Evolutionary conservation across 2,113 vertebrate species (phyloP).

Genomic region (Lepus europaeus): DNA sequence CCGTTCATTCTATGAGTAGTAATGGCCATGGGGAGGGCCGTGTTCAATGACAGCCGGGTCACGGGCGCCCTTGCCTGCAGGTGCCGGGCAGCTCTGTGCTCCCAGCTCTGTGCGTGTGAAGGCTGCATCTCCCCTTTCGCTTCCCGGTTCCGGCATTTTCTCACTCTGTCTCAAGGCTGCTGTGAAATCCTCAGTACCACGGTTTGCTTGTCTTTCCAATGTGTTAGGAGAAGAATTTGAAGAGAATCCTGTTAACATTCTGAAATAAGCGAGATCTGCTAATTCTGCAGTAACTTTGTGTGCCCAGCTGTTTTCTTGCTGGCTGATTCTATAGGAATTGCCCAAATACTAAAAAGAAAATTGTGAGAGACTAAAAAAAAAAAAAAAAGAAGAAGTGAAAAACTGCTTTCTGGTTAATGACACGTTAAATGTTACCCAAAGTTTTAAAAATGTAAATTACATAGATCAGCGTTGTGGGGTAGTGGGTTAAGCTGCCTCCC

Average conservation of each 20-base stretch:
- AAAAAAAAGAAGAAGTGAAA: neutral
- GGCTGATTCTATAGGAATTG: neutral
- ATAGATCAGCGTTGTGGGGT: too few species aligned
- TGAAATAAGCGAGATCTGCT: neutral
- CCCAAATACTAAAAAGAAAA: neutral
- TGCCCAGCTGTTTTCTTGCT: neutral
- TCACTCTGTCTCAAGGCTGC: neutral
- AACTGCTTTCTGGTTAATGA: neutral
- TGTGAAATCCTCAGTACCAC: neutral
- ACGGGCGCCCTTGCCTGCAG: too few species aligned
- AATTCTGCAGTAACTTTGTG: conserved; percentile 4
- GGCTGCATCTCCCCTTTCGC: neutral
- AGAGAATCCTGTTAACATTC: conserved; percentile 39
- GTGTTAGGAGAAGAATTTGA: conserved; percentile 43
- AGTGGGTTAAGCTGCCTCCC: too few species aligned
- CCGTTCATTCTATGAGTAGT: neutral
- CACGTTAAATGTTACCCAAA: neutral
- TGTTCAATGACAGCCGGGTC: too few species aligned
- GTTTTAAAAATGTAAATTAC: neutral
- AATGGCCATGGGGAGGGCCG: neutral
- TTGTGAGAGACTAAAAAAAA: neutral
- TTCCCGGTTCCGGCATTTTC: neutral
- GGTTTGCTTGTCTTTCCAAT: neutral
- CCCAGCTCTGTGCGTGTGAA: neutral
- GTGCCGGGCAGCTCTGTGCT: neutral